phyloP scores from a whole-genome alignment of 1,140 invertebrate species.

The Cotesia vestalis region DNA sequence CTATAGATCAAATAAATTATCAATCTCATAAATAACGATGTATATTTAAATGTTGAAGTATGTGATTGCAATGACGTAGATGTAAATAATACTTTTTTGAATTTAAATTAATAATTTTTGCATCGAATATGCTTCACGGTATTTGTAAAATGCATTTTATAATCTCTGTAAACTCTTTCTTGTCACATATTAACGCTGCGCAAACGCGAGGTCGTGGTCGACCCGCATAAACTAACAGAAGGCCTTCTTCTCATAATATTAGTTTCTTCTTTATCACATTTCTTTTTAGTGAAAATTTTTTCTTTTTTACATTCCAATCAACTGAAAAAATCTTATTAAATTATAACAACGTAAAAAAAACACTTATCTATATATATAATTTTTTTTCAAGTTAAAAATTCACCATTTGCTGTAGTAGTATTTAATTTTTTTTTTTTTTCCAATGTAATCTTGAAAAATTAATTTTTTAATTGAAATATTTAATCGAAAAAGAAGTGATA shows the following conservation, averaged over 20 bases:
- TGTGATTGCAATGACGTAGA: not conserved
- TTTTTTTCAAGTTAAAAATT: too few species aligned
- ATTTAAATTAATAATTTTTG: too few species aligned
- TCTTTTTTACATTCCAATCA: not conserved
- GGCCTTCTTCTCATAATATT: not conserved
- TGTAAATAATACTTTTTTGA: too few species aligned
- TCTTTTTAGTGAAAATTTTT: conserved; percentile 7
- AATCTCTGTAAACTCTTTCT: conserved; percentile 24
- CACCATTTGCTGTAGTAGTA: not conserved
- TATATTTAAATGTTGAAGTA: not conserved
- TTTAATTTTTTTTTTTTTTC: not conserved
- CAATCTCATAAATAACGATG: conserved; percentile 7
- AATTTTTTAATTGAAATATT: too few species aligned
- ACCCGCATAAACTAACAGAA: conserved; percentile 30
- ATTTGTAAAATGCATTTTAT: conserved; percentile 33
- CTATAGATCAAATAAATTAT: conserved; percentile 20
- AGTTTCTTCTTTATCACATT: conserved; percentile 10
- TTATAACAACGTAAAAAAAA: too few species aligned
- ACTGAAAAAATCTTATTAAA: not conserved
- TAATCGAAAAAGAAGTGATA: too few species aligned
- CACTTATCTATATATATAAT: too few species aligned
- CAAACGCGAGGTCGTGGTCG: conserved; percentile 27
- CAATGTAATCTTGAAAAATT: too few species aligned
- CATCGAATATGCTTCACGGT: too few species aligned
- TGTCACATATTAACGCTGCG: conserved; percentile 33